phyloP scores from a whole-genome alignment of 2,797 vertebrate genomes.

The Rhabdophis nuchalis region DNA sequence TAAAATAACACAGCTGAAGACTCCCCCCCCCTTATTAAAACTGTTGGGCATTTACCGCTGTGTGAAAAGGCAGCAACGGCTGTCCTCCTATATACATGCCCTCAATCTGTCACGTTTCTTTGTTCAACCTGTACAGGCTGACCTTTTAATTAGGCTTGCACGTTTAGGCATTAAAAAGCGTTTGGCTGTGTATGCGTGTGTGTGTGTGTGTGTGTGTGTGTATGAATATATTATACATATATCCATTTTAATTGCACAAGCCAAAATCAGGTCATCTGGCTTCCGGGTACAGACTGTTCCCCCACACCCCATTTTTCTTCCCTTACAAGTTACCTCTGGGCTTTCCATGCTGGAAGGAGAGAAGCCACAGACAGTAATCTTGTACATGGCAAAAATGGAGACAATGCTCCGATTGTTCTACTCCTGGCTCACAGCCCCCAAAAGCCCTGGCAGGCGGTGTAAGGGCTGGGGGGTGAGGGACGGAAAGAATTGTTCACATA shows the following conservation, averaged over 20 bases:
- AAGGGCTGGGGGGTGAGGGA: neutral
- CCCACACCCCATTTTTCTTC: neutral
- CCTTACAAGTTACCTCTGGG: neutral
- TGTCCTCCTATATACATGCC: neutral
- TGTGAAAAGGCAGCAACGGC: neutral
- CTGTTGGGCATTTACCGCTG: neutral
- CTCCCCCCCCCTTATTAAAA: fast-evolving
- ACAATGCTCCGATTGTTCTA: slow-evolving; percentile 48
- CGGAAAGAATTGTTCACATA: slow-evolving; percentile 45
- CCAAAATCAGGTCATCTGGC: neutral
- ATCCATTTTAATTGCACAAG: neutral
- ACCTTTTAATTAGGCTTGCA: neutral
- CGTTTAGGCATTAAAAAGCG: neutral
- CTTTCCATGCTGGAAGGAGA: neutral
- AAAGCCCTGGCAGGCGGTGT: slow-evolving; percentile 6
- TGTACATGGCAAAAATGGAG: slow-evolving; percentile 17
- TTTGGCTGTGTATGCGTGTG: neutral
- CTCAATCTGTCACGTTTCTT: neutral
- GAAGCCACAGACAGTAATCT: neutral
- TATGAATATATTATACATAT: neutral
- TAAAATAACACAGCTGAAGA: neutral
- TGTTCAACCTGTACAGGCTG: neutral
- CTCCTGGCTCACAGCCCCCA: neutral
- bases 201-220: neutral
- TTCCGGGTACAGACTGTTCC: neutral